Conservation (phyloP, 1,140 invertebrate species). For the Anastatus disparis region DNA sequence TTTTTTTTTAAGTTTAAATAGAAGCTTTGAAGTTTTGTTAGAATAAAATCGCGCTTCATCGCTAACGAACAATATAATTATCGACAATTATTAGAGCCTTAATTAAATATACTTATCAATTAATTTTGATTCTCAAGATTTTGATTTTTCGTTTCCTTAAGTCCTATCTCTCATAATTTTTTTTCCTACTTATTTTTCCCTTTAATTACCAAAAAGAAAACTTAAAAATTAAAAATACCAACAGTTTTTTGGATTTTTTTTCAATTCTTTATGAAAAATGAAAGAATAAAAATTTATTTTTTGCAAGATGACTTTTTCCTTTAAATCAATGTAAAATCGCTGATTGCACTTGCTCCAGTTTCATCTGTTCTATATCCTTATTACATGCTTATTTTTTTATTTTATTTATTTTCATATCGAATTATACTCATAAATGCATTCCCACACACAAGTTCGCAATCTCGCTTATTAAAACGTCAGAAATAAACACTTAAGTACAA, state of each 20-base stretch:
- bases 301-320: not conserved
- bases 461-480: slow-evolving; percentile 7
- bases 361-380: not conserved
- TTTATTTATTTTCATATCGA: not conserved
- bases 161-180: slow-evolving; percentile 43
- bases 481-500: slow-evolving; percentile 36
- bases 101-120: slow-evolving; percentile 57
- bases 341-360: slow-evolving; percentile 37
- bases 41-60: slow-evolving; percentile 35
- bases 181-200: not conserved
- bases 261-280: too few relatives aligned
- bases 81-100: slow-evolving; percentile 57
- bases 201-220: slow-evolving; percentile 35
- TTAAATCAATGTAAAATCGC: slow-evolving; percentile 8
- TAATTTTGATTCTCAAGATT: slow-evolving; percentile 66
- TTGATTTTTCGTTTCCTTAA: slow-evolving; percentile 57
- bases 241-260: too few relatives aligned
- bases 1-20: too few relatives aligned
- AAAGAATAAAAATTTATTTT: not conserved
- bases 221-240: slow-evolving; percentile 33
- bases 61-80: slow-evolving; percentile 59
- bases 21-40: slow-evolving; percentile 18
- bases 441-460: slow-evolving; percentile 1
- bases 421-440: not conserved
- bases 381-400: not conserved